Percentiles rank a stretch among this genome's conserved stretches.
phyloP scores from a whole-genome alignment of 1,140 invertebrate species.

The Sipha flava region DNA sequence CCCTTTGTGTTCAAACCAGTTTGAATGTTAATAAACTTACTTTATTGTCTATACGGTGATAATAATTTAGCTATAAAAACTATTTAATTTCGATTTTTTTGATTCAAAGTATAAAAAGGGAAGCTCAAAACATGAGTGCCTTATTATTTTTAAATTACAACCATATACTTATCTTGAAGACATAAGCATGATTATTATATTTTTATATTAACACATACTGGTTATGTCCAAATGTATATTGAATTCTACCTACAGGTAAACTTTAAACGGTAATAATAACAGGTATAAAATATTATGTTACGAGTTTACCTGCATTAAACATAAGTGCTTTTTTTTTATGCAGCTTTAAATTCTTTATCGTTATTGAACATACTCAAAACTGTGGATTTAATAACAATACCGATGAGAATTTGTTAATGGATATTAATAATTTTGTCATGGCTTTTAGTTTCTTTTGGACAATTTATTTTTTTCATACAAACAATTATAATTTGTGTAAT shows the following conservation, averaged over 20 bases:
- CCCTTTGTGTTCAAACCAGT: constrained; percentile 21
- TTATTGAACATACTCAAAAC: not conserved
- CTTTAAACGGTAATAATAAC: not conserved
- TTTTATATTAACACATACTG: too few relatives aligned
- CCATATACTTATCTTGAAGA: too few relatives aligned
- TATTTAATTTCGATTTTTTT: too few relatives aligned
- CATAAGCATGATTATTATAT: too few relatives aligned
- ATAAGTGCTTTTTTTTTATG: constrained; percentile 3
- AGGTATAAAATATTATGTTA: too few relatives aligned
- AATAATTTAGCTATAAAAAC: not conserved
- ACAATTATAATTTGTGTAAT: constrained; percentile 4
- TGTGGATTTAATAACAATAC: constrained; percentile 12
- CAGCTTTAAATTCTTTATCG: not conserved
- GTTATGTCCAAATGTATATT: too few relatives aligned
- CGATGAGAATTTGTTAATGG: not conserved
- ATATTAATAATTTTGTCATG: not conserved
- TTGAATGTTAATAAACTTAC: constrained; percentile 13
- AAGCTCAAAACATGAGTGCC: too few relatives aligned
- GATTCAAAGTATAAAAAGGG: too few relatives aligned
- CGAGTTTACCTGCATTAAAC: not conserved
- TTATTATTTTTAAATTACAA: too few relatives aligned
- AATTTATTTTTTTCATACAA: not conserved
- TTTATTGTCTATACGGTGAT: not conserved
- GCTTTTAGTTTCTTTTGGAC: not conserved
- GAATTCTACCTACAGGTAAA: too few relatives aligned